Percentiles rank a stretch among this genome's conserved stretches.
These are phyloP conservation scores for Acromyrmex heyeri DNA, from an alignment of 1,140 invertebrate species.

Conservation along the genomic window DNA sequence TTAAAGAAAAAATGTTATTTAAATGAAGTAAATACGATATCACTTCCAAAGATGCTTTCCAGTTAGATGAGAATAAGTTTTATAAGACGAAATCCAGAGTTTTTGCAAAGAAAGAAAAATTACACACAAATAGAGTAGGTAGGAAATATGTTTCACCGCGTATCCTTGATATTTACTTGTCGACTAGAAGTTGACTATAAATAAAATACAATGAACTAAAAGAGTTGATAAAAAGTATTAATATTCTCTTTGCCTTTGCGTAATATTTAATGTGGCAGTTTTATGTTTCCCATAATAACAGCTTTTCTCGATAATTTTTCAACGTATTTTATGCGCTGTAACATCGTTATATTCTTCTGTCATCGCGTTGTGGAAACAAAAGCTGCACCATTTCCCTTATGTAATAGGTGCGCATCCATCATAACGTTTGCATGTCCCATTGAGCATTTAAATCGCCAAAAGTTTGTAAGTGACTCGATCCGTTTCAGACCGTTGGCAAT, in stretches of 20 bases:
- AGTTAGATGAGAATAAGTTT: constrained; percentile 40
- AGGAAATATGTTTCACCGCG: constrained; percentile 15
- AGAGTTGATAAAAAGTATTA: not conserved
- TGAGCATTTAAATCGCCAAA: constrained; percentile 26
- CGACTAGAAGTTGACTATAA: constrained; percentile 9
- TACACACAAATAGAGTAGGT: constrained; percentile 27
- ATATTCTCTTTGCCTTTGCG: not conserved
- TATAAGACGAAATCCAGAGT: not conserved
- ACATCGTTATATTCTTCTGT: not conserved
- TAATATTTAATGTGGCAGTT: not conserved
- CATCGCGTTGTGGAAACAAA: constrained; percentile 15
- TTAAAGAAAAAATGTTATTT: constrained; percentile 28
- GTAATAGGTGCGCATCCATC: constrained; percentile 12
- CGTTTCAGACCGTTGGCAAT: constrained; percentile 17
- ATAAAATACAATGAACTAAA: not conserved
- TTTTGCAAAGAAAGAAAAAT: constrained; percentile 43
- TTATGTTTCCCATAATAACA: not conserved
- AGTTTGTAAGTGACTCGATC: constrained; percentile 35
- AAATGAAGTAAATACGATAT: constrained; percentile 40
- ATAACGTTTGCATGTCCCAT: constrained; percentile 22
- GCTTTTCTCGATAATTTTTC: constrained; percentile 18
- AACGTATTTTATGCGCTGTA: constrained; percentile 7
- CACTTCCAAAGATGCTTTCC: constrained; percentile 4
- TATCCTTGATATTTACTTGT: constrained; percentile 17
- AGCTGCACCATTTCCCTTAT: constrained; percentile 8